These are phyloP conservation scores for Sakesphorus luctuosus DNA, from an alignment of 2,113 vertebrate species.

Conservation along the genomic window DNA sequence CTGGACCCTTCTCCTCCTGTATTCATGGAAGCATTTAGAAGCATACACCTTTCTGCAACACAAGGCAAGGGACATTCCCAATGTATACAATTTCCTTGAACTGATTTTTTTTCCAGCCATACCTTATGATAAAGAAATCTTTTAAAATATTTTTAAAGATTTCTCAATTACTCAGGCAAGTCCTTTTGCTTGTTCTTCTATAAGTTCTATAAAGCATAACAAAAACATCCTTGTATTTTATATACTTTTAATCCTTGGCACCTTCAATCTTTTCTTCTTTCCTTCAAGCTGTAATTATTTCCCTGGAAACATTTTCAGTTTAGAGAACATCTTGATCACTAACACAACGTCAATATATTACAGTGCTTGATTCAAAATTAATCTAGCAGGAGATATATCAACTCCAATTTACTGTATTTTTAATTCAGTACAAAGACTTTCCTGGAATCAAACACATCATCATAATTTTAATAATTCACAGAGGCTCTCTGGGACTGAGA, in stretches of 20 bases:
- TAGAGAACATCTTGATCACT: slow-evolving; percentile 32
- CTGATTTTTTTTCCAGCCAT: not conserved
- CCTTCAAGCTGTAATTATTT: not conserved
- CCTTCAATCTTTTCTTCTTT: not conserved
- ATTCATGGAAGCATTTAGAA: not conserved
- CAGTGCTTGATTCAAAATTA: slow-evolving; percentile 14
- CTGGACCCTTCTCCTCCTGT: not conserved
- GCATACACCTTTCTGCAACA: not conserved
- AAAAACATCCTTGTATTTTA: not conserved
- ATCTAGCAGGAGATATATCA: slow-evolving; percentile 2
- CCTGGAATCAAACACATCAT: not conserved
- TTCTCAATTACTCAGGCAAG: not conserved
- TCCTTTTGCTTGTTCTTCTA: not conserved
- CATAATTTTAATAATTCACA: not conserved
- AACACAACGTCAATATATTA: not conserved
- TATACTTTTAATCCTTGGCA: not conserved
- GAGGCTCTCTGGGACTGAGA: not conserved
- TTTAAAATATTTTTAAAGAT: not conserved
- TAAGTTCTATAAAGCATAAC: not conserved
- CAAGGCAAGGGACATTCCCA: not conserved
- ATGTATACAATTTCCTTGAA: not conserved
- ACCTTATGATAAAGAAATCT: not conserved
- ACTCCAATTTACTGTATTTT: not conserved
- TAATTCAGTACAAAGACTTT: slow-evolving; percentile 15
- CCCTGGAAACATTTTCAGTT: not conserved